A percentile compares a stretch with the other conserved stretches of the same genome.
These are phyloP conservation scores for Scaptomyza cyrtandrae DNA, from an alignment of 2,888 invertebrate genomes.

Conservation along the genomic window DNA sequence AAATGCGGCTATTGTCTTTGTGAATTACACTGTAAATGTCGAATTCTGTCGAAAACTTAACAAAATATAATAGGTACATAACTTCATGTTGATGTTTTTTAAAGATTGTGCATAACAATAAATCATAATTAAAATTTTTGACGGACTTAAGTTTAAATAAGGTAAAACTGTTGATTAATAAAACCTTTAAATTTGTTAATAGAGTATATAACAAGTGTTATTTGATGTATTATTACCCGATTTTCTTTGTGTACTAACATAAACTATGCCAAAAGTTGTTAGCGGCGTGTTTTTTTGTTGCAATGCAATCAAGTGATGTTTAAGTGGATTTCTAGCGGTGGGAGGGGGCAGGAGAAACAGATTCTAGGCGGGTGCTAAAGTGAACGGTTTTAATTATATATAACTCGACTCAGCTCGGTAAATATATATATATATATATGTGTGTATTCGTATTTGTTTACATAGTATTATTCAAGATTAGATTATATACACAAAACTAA, in stretches of 20 bases:
- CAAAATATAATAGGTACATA: not conserved
- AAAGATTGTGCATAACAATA: not conserved
- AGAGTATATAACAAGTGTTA: slow-evolving; percentile 40
- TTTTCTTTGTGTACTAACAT: slow-evolving; percentile 20
- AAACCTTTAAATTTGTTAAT: not conserved
- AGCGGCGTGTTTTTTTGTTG: slow-evolving; percentile 15
- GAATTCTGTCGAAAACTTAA: not conserved
- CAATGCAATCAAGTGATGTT: slow-evolving; percentile 54
- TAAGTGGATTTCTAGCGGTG: slow-evolving; percentile 1
- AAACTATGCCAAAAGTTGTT: slow-evolving; percentile 38
- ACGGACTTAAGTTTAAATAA: too few relatives aligned
- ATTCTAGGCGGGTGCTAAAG: slow-evolving; percentile 50
- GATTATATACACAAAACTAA: slow-evolving; percentile 1
- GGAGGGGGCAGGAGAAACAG: not conserved
- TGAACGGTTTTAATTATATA: slow-evolving; percentile 44
- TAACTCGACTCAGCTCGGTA: slow-evolving; percentile 34
- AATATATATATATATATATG: slow-evolving; percentile 1
- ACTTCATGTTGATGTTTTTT: not conserved
- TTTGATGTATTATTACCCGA: not conserved
- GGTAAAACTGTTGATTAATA: not conserved
- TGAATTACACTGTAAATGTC: not conserved
- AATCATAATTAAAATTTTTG: not conserved
- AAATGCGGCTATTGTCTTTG: slow-evolving; percentile 25
- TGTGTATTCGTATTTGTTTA: not conserved
- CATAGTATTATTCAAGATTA: too few relatives aligned